Base-by-base conservation (phyloP, 92 coral and sea anemone species). In the Diadumene lineata region DNA sequence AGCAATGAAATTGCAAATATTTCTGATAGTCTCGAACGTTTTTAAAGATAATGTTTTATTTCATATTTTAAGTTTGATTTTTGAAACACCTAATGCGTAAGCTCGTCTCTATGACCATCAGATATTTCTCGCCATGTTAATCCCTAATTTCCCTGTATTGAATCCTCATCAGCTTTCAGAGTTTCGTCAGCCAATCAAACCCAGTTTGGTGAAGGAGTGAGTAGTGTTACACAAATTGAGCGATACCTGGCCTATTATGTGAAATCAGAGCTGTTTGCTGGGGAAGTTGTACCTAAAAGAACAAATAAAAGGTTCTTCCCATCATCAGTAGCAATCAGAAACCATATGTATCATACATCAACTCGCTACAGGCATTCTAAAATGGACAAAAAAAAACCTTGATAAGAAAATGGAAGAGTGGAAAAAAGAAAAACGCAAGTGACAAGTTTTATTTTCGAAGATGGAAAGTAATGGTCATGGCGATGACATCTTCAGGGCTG, bases 321-420 rank as follows among this genome's bases (percentile, higher is more conserved):
- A 34, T 60, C 58, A 8, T 2, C 23, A 0, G 38, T 16, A 31
- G 83, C 64, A 64, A 66, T 81, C 3, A 30, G 75, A 28, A 86
- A 81, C 81, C 70, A 68, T 48, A 86, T 73, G 85, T 84, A 80
- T 72, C 22, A n/a, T 34, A 81, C 89, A 28, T n/a, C 73, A 21
- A 26, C 60, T 13, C 69, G 60, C 51, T 28, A 50, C 43, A 0
- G 81, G 22, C 28, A 56, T 50, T 80, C 78, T 28, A 67, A 79
- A 60, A 31, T 73, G 43, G 85, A 84, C 57, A n/a, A 81, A 84
- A 29, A 73, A 73, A 51, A 70, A 83, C 21, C 48, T 78, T 33
- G 38, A 56, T 0, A 4, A 19, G 11, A 84, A 84, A 32, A 21
- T 79, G 7, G 31, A 56, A 11, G 80, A 79, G 17, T 84, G 88